phyloP scores from a whole-genome alignment of 2,113 vertebrate species.

The Nothoprocta perdicaria region DNA sequence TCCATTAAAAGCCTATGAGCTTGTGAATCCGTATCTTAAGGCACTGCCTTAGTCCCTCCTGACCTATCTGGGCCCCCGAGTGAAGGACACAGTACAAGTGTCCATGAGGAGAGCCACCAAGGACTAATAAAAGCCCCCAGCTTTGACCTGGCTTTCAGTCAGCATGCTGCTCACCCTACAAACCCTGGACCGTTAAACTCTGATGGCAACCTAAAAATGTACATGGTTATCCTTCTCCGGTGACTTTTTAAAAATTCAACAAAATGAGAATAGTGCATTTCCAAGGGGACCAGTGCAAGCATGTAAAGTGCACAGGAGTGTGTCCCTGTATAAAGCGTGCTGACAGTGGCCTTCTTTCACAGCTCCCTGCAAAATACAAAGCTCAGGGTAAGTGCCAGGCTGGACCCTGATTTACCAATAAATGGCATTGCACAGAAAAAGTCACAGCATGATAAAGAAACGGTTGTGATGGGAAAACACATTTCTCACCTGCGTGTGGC shows the following conservation, averaged over 20 bases:
- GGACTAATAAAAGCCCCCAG: neutral
- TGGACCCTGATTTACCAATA: neutral
- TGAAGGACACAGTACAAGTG: neutral
- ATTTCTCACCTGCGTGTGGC: neutral
- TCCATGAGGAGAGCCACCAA: neutral
- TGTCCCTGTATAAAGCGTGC: neutral
- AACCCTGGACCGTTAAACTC: neutral
- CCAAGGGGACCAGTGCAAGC: neutral
- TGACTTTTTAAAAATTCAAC: neutral
- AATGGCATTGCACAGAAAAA: neutral
- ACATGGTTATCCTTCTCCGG: neutral
- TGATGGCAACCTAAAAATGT: neutral
- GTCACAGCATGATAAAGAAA: neutral
- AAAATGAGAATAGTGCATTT: neutral
- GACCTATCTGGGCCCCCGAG: slow-evolving; percentile 5
- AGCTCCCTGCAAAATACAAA: neutral
- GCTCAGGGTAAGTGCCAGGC: neutral
- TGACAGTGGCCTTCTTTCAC: neutral
- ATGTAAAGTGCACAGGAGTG: neutral
- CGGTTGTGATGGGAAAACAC: fast-evolving
- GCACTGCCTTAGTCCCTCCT: neutral
- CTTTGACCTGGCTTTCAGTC: neutral
- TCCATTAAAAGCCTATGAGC: neutral
- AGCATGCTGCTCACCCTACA: neutral
- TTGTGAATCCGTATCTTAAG: neutral